Percentiles rank a stretch among this genome's conserved stretches.
Conservation (phyloP, 2,888 invertebrate species). For the Drosophila multiciliata region DNA sequence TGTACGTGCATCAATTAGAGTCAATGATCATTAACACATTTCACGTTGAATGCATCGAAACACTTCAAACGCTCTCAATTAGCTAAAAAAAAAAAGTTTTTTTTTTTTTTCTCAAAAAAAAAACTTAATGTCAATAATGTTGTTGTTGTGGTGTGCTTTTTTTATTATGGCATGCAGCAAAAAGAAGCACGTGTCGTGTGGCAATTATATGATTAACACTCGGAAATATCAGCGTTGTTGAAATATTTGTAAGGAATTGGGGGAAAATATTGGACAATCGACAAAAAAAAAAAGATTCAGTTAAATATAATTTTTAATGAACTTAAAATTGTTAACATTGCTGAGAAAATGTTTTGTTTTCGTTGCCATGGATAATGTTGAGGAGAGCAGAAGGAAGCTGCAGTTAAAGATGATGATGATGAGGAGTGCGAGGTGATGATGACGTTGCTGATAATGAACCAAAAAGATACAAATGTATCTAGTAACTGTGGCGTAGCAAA, state of each 20-base stretch:
- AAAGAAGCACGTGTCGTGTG: constrained; percentile 21
- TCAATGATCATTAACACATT: constrained; percentile 4
- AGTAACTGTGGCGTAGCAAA: constrained; percentile 29
- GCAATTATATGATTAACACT: constrained; percentile 46
- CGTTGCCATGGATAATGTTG: neutral
- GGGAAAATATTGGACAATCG: neutral
- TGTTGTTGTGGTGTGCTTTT: neutral
- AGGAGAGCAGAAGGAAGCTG: no score
- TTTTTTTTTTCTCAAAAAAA: neutral
- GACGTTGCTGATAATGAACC: constrained; percentile 46
- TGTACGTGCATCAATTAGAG: constrained; percentile 7
- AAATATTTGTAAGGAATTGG: constrained; percentile 27
- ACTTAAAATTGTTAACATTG: constrained; percentile 72
- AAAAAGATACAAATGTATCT: constrained; percentile 55
- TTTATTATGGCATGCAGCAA: constrained; percentile 47
- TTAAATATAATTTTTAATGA: constrained; percentile 52
- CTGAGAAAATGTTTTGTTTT: constrained; percentile 65
- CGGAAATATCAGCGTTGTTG: constrained; percentile 13
- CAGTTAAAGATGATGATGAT: constrained; percentile 38
- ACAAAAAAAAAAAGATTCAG: neutral
- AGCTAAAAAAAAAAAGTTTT: constrained; percentile 8
- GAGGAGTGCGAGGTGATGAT: neutral
- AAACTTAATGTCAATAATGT: constrained; percentile 17
- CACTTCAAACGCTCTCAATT: constrained; percentile 18
- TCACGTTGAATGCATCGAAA: constrained; percentile 1